Evolutionary conservation across 2,888 invertebrate species (phyloP), one percentile per base, ranked within the genome.

Genomic region (Pheosia gnoma): DNA sequence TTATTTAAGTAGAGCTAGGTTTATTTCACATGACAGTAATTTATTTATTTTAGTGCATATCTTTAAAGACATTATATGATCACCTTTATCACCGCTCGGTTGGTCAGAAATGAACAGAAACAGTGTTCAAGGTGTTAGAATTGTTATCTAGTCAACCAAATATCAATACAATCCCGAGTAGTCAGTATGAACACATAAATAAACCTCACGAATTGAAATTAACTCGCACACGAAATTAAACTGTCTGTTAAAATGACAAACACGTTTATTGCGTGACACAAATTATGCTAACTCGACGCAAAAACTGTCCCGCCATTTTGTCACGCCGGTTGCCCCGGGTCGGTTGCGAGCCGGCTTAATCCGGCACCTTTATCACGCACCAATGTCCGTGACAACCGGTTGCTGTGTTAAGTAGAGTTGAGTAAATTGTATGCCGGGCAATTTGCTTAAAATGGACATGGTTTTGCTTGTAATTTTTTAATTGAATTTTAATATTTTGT

Each of bases 281-380:
- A 80, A 80, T 83, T 81, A 81, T 78, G 80, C 79, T 74, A 78
- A 79, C 71, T 72, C 65, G 58, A 65, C 62, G 67, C 70, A 68
- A 78, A 77, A 73, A 74, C 71, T 58, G 58, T 57, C 4, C 36
- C 61, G 62, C 62, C 47, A 68, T 71, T 60, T 68, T 68, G 58
- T 61, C 37, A 52, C 53, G 36, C 51, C 51, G 43, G 37, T 7
- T 10, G 53, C 39, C 39, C n/a, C 36, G 37, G 38, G 4, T 62
- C 59, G 45, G 53, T 51, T 62, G 36, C 36, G 54, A 57, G 57
- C 61, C 51, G 58, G 11, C 11, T 61, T 66, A 62, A 66, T 59
- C 67, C 64, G 39, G 45, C n/a, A 61, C 58, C 63, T 66, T 69
- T 55, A 58, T 69, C 61, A 60, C 59, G 58, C 52, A 61, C 55